These are phyloP conservation scores for Corydoras sp. DNA, from an alignment of 2,113 vertebrate species.

Conservation along the genomic window DNA sequence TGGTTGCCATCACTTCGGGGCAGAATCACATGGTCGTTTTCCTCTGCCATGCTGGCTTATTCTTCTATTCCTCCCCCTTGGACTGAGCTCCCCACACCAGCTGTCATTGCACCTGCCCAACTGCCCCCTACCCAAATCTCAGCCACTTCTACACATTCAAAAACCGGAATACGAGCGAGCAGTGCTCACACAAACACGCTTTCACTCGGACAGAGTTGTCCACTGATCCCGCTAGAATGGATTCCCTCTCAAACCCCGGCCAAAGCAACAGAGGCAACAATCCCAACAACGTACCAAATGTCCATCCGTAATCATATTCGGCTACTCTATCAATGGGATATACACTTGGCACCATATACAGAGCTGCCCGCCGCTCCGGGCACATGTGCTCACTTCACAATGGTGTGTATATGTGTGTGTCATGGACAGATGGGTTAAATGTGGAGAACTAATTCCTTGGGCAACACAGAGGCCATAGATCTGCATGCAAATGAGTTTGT, in stretches of 20 bases:
- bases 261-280: background rate
- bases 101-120: conserved; percentile 71
- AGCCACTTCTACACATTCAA: conserved; percentile 6
- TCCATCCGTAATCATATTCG: background rate
- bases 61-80: conserved; percentile 45
- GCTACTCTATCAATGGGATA: too few relatives aligned
- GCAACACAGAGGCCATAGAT: too few relatives aligned
- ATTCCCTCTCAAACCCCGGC: background rate
- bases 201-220: conserved; percentile 27
- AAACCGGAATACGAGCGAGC: conserved; percentile 8
- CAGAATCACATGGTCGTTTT: background rate
- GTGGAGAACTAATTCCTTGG: too few relatives aligned
- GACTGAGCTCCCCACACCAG: conserved; percentile 63
- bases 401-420: too few relatives aligned
- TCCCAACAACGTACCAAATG: background rate
- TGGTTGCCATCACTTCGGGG: background rate
- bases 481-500: too few relatives aligned
- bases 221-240: conserved; percentile 26
- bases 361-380: too few relatives aligned
- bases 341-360: too few relatives aligned
- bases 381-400: too few relatives aligned
- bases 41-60: conserved; percentile 39
- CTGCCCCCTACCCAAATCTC: conserved; percentile 45
- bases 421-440: too few relatives aligned
- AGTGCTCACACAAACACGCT: conserved; percentile 27